A percentile compares a stretch with the other conserved stretches of the same genome.
phyloP scores from a whole-genome alignment of 2,888 invertebrate species.

The Camptogramma bilineatum region DNA sequence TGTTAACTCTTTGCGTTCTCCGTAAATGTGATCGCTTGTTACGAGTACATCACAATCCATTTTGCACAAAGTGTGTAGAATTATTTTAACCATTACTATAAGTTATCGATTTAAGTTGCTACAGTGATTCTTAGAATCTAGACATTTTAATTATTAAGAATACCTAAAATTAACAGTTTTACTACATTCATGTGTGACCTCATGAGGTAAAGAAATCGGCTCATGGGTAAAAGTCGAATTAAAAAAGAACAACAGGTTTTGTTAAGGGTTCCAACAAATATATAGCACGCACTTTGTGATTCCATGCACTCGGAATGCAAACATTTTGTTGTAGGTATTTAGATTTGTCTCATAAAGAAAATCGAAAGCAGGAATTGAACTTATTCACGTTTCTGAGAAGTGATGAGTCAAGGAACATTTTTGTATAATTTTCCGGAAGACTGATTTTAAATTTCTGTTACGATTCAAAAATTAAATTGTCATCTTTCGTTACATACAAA shows the following conservation, averaged over 20 bases:
- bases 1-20: slow-evolving; percentile 59
- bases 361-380: slow-evolving; percentile 36
- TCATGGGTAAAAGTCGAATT: slow-evolving; percentile 22
- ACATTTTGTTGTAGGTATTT: slow-evolving; percentile 10
- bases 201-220: slow-evolving; percentile 17
- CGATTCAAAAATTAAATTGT: slow-evolving; percentile 32
- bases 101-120: slow-evolving; percentile 39
- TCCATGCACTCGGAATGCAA: slow-evolving; percentile 31
- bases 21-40: slow-evolving; percentile 51
- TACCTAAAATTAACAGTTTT: slow-evolving; percentile 31
- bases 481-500: slow-evolving; percentile 34
- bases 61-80: slow-evolving; percentile 47
- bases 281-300: slow-evolving; percentile 15
- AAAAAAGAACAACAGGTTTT: not conserved
- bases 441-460: slow-evolving; percentile 52
- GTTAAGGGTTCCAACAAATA: slow-evolving; percentile 16
- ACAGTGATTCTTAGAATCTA: slow-evolving; percentile 48
- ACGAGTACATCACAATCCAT: slow-evolving; percentile 44
- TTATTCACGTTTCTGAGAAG: slow-evolving; percentile 20
- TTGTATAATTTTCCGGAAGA: slow-evolving; percentile 55
- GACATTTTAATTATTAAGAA: slow-evolving; percentile 41
- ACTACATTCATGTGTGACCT: slow-evolving; percentile 27
- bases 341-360: not conserved
- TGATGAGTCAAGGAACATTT: slow-evolving; percentile 15
- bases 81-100: slow-evolving; percentile 45